Evolutionary conservation across 2,797 vertebrate species (phyloP).

Genomic region (Lagorchestes hirsutus): DNA sequence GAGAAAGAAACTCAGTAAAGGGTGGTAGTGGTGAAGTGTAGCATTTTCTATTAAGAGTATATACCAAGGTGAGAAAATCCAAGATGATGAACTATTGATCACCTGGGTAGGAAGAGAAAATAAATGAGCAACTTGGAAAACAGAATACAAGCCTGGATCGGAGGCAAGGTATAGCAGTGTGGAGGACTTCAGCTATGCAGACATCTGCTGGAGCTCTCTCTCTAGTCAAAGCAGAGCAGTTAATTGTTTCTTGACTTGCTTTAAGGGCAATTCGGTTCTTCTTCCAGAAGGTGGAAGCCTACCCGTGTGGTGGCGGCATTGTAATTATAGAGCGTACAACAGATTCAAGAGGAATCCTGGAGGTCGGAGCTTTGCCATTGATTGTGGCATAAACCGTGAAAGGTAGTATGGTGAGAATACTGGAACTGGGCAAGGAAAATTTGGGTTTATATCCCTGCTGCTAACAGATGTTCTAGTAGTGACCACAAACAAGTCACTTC

Average conservation of each 20-base stretch:
- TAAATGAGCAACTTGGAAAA: background rate
- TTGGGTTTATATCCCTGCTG: background rate
- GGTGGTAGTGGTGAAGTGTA: background rate
- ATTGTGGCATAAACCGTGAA: background rate
- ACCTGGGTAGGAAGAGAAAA: background rate
- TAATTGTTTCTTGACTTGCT: background rate
- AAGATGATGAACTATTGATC: background rate
- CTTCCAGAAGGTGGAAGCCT: no score
- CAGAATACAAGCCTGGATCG: background rate
- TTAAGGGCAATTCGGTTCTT: background rate
- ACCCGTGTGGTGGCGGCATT: background rate
- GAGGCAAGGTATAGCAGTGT: background rate
- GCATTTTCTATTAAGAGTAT: background rate
- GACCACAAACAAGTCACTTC: background rate
- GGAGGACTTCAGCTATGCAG: background rate
- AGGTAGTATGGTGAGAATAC: background rate
- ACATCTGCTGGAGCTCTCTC: background rate
- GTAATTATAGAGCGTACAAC: background rate
- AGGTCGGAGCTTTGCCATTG: background rate
- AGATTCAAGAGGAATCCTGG: background rate
- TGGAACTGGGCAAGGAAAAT: background rate
- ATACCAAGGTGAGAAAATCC: background rate
- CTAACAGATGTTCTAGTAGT: background rate
- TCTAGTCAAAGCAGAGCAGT: background rate
- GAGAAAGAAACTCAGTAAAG: background rate